Evolutionary conservation across 2,113 vertebrate species (phyloP).

Genomic region (Saccopteryx bilineata): DNA sequence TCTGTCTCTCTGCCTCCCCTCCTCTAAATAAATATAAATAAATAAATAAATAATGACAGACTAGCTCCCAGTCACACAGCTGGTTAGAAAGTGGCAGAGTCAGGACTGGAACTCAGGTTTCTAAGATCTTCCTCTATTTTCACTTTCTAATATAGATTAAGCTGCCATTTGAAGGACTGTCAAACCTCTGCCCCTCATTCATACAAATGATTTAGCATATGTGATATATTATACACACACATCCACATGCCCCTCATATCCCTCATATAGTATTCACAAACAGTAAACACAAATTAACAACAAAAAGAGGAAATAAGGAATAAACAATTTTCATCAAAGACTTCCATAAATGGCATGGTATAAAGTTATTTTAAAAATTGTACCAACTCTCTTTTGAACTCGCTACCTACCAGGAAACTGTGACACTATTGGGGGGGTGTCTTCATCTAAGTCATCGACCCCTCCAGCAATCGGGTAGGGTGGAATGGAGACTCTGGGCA

Average conservation of each 20-base stretch:
- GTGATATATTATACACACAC: not conserved
- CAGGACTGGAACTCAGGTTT: not conserved
- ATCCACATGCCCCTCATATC: not conserved
- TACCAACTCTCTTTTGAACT: not conserved
- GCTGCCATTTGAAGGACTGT: not conserved
- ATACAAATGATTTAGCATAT: not conserved
- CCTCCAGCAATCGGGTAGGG: conserved; percentile 98
- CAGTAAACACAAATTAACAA: conserved; percentile 27
- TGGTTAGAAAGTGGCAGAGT: not conserved
- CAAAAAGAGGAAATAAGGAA: conserved; percentile 34
- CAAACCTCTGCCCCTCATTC: not conserved
- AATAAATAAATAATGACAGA: not conserved
- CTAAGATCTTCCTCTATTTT: conserved; percentile 20
- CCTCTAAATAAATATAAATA: too few relatives aligned
- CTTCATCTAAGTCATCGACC: conserved; percentile 98
- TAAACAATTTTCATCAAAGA: not conserved
- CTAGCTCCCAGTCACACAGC: not conserved
- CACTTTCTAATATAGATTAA: not conserved
- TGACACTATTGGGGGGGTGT: conserved; percentile 97
- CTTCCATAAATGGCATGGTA: conserved; percentile 21
- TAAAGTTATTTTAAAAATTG: not conserved
- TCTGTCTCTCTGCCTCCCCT: too few relatives aligned
- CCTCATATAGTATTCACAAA: not conserved
- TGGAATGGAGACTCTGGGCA: conserved; percentile 97
- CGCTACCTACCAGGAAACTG: conserved; percentile 94